Conservation (phyloP, 2,113 vertebrate species). For the Melierax canorus region DNA sequence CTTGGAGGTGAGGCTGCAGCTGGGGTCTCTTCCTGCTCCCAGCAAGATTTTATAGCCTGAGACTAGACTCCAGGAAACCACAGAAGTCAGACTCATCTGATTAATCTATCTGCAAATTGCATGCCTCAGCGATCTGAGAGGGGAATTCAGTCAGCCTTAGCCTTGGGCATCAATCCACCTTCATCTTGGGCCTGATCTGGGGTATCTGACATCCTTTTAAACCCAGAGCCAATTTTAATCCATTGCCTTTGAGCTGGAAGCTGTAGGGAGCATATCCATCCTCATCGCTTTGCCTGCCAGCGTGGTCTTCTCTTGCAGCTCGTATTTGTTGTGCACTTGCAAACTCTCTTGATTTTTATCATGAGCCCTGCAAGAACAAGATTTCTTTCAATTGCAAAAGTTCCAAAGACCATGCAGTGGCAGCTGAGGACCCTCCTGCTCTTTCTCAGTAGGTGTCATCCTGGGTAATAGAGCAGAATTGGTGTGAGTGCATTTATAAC, state of each 20-base stretch:
- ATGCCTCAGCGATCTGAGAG: neutral
- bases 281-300: neutral
- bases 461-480: neutral
- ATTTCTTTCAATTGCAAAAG: neutral
- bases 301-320: neutral
- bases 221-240: neutral
- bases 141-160: neutral
- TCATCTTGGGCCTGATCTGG: neutral
- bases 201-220: neutral
- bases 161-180: neutral
- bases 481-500: neutral
- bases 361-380: neutral
- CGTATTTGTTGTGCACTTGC: neutral
- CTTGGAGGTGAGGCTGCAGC: neutral
- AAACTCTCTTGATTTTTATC: neutral
- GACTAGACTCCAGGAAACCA: slow-evolving; percentile 56
- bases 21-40: neutral
- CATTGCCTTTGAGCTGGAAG: neutral
- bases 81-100: slow-evolving; percentile 1
- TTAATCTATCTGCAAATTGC: neutral
- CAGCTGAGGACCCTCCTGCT: neutral
- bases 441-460: neutral
- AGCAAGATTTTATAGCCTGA: slow-evolving; percentile 45
- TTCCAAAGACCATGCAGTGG: fast-evolving
- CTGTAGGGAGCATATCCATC: neutral